Base-by-base conservation (phyloP, 2,888 invertebrate species). In the Hoplodrina blanda region DNA sequence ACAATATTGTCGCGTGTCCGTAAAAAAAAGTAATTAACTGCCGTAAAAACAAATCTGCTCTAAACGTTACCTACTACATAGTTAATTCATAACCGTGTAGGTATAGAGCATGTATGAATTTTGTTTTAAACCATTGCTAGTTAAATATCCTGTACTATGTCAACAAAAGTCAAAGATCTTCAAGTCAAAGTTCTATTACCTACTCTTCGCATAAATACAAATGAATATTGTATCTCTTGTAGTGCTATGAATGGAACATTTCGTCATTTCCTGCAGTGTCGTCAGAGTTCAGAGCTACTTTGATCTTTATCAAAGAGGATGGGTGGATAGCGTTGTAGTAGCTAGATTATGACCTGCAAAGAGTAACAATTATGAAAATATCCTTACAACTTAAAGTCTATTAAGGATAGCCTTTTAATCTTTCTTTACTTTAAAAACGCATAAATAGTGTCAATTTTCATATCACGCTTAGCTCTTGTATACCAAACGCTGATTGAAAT, bases 261-360 rank as follows among this genome's bases (percentile, higher is more conserved):
- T 44, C 75, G 60, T 72, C 30, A 78, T 61, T 57, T 76, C 73
- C 73, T 78, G 53, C 52, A 37, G 33, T 64, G 56, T 61, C 46
- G 50, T 61, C 19, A 33, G 78, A 61, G 33, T 64, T 62, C 59
- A 59, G n/a, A 55, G 11, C 30, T 57, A 15, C 19, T 76, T 33
- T 53, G 46, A 75, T 52, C 13, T 63, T 55, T 62, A 60, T 57
- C 72, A 46, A 76, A 57, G 55, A 44, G 37, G 30, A 49, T 74
- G 20, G 41, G 19, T 44, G 46, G 17, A 46, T 41, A 41, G 4
- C 41, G 13, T 13, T 44, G 44, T 44, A 11, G 44, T 17, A 46
- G 46, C 50, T 6, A 44, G 8, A 54, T 54, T 46, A 46, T 53
- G 37, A 33, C 41, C 54, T 44, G 17, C 59, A 17, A 44, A 20